Base-by-base conservation (phyloP, 1,140 invertebrate species). In the Amyelois transitella region DNA sequence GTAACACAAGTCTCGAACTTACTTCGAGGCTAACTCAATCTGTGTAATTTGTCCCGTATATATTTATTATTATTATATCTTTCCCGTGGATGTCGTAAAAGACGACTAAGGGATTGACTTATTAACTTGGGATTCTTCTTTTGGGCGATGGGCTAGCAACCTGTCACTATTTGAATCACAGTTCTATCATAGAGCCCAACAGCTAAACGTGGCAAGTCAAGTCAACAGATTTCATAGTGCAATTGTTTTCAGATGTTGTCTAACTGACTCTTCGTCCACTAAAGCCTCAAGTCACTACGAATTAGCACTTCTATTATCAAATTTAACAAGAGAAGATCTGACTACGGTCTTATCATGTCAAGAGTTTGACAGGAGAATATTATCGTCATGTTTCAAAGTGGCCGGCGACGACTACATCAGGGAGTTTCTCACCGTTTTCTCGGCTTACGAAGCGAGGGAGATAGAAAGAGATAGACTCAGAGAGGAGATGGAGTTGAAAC, bases 351-450 rank as follows among this genome's bases (percentile, higher is more conserved):
- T 82, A 72, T 63, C 72, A 0, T 85, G 77, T 51, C 72, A 73
- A 50, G 85, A 88, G 24, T 88, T 88, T 45, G 78, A 88, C 53
- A 78, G 80, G 48, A 75, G 76, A 72, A 69, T 88, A 18, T 53
- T 88, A 4, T 58, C 61, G 6, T 59, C 71, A 0, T 81, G 73
- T 21, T 86, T 88, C 53, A 77, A 73, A 74, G 61, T 81, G 0
- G 43, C 78, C 0, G 73, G 75, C 18, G 80, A 86, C 58, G 64
- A 50, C 18, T 88, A 77, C 21, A 55, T 81, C 5, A 81, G 70
- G 65, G 75, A 83, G 18, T 78, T 89, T 38, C 18, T 87, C 1
- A 77, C 76, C 47, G 66, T 75, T 1, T 43, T 80, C 3, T 81
- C 81, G 0, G 69, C 68, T 28, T 56, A 73, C 43, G 86, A 89